A percentile compares a stretch with the other conserved stretches of the same genome.
phyloP scores from a whole-genome alignment of 2,888 invertebrate species.

The Caprella mutica region DNA sequence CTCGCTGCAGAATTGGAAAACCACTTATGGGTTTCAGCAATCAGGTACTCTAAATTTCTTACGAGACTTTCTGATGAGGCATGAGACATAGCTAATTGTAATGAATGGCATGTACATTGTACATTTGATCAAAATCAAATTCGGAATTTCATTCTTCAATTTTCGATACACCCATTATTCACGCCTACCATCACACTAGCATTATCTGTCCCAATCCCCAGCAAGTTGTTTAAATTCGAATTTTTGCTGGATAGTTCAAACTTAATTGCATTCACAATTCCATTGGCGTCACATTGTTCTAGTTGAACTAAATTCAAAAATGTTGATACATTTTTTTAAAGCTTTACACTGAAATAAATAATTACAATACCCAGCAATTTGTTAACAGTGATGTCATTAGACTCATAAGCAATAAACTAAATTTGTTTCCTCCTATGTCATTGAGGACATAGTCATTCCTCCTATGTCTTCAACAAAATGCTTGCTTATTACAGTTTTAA shows the following conservation, averaged over 20 bases:
- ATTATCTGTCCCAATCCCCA: constrained; percentile 15
- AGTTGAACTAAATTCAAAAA: constrained; percentile 7
- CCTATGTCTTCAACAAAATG: constrained; percentile 13
- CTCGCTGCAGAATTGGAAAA: constrained; percentile 5
- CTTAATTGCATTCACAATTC: constrained; percentile 8
- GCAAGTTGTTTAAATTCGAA: constrained; percentile 6
- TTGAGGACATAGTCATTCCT: no score
- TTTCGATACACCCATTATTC: constrained; percentile 16
- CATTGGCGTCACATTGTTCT: constrained; percentile 8
- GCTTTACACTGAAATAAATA: constrained; percentile 7
- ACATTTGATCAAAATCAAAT: constrained; percentile 5
- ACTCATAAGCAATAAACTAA: constrained; percentile 11
- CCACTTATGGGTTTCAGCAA: constrained; percentile 6
- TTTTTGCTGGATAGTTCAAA: background rate
- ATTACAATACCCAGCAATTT: constrained; percentile 10
- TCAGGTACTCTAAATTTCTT: constrained; percentile 12
- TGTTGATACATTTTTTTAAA: constrained; percentile 2
- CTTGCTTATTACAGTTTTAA: background rate
- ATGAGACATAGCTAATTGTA: constrained; percentile 11
- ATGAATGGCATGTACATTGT: constrained; percentile 10
- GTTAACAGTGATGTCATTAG: constrained; percentile 1
- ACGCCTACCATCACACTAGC: constrained; percentile 15
- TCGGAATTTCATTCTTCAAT: constrained; percentile 11
- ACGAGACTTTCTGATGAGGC: background rate
- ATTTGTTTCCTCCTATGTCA: constrained; percentile 7